These are phyloP conservation scores for Uropsilus gracilis DNA, from an alignment of 2,113 vertebrate species.

Conservation along the genomic window DNA sequence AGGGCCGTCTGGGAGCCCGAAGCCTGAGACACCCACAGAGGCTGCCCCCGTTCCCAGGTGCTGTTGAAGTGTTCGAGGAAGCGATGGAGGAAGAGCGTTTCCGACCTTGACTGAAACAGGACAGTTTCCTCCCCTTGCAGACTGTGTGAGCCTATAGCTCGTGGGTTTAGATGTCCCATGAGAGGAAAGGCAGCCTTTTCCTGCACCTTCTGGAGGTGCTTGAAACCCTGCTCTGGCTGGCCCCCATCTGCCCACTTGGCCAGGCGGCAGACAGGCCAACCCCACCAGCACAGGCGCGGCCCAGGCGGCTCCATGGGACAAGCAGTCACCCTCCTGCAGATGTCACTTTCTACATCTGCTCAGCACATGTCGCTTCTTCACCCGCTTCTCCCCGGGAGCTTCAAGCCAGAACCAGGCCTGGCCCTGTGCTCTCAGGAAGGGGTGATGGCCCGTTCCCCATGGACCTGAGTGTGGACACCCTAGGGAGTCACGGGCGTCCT, in stretches of 20 bases:
- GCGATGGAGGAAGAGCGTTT: background rate
- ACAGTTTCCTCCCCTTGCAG: too few relatives aligned
- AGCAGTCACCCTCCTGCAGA: too few relatives aligned
- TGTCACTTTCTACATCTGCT: background rate
- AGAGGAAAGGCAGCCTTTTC: too few relatives aligned
- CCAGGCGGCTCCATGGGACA: background rate
- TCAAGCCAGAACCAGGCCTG: background rate
- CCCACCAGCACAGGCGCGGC: background rate
- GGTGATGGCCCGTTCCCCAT: background rate
- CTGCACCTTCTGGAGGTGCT: rapidly evolving
- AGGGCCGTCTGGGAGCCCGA: background rate
- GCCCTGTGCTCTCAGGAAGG: background rate
- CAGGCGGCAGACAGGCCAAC: rapidly evolving
- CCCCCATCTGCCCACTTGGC: too few relatives aligned
- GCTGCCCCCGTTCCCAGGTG: background rate
- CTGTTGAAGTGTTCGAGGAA: background rate
- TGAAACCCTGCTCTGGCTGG: rapidly evolving
- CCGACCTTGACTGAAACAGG: too few relatives aligned
- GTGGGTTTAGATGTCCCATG: background rate
- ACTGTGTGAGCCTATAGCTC: background rate
- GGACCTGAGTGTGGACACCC: background rate
- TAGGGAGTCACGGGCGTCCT: background rate
- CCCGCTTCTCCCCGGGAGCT: background rate
- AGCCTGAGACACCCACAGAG: too few relatives aligned
- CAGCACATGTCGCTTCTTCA: background rate